These are phyloP conservation scores for Lasiurus cinereus DNA, from an alignment of 2,113 vertebrate genomes.

Conservation along the genomic window DNA sequence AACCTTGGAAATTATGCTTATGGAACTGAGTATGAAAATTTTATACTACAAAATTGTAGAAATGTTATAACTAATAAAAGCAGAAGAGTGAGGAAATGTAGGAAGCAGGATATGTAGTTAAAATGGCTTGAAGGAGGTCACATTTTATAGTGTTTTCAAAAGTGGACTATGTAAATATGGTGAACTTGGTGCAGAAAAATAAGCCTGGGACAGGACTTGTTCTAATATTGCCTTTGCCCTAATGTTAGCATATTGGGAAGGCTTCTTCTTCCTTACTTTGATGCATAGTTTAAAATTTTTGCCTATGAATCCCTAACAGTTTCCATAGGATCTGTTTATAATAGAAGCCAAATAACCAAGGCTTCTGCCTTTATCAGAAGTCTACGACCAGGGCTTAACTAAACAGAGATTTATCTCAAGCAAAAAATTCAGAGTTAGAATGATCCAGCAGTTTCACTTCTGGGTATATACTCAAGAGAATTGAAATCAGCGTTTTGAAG, in stretches of 20 bases:
- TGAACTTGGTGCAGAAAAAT: slow-evolving; percentile 45
- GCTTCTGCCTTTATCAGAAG: background rate
- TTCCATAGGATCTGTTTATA: background rate
- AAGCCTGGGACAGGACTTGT: background rate
- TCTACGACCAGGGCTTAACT: background rate
- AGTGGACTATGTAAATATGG: slow-evolving; percentile 45
- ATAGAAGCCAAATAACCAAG: background rate
- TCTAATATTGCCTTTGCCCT: slow-evolving; percentile 48
- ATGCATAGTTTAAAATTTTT: background rate
- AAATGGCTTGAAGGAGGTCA: slow-evolving; percentile 44
- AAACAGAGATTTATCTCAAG: background rate
- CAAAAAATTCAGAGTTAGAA: background rate
- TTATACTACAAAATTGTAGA: slow-evolving; percentile 39
- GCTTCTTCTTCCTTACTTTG: background rate
- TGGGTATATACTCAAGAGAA: background rate
- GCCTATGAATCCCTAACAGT: background rate
- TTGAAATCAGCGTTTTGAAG: background rate
- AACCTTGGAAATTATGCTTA: slow-evolving; percentile 45
- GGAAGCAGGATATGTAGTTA: background rate
- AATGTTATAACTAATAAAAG: slow-evolving; percentile 63
- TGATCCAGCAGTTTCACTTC: background rate
- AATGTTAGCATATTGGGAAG: slow-evolving; percentile 1
- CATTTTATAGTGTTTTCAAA: slow-evolving; percentile 49
- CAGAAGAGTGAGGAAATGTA: slow-evolving; percentile 26
- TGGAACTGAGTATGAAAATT: slow-evolving; percentile 42